Percentiles rank a stretch among this genome's conserved stretches.
Conservation (phyloP, 2,888 invertebrate species). For the Eurytoma adleriae region DNA sequence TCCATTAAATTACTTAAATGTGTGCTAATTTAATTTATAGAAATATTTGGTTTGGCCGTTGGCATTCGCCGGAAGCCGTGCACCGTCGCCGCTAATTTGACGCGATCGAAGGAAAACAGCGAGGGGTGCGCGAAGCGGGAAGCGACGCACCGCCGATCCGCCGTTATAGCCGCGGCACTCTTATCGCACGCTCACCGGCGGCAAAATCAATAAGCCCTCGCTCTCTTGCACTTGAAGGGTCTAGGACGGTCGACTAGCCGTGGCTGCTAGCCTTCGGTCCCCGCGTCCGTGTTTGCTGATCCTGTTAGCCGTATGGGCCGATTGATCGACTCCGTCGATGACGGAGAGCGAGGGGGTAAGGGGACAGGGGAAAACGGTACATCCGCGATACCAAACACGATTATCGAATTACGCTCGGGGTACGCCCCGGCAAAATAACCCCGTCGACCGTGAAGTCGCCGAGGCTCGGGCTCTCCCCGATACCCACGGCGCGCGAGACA, state of each 20-base stretch:
- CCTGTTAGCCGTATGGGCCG: constrained; percentile 35
- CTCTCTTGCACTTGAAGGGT: constrained; percentile 66
- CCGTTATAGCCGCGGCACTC: neutral
- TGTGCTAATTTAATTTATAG: no score
- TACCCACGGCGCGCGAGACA: neutral
- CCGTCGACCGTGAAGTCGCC: neutral
- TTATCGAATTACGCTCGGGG: constrained; percentile 48
- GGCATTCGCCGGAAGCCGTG: no score
- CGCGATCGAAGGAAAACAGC: neutral
- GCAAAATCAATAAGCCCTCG: constrained; percentile 70
- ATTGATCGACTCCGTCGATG: constrained; percentile 32
- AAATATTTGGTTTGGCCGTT: no score
- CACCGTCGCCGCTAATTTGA: neutral
- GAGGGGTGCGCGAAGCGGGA: no score
- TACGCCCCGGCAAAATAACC: constrained; percentile 19
- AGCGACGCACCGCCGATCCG: constrained; percentile 30
- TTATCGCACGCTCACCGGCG: constrained; percentile 46
- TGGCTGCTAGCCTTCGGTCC: constrained; percentile 19
- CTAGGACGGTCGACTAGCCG: constrained; percentile 60
- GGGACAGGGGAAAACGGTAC: constrained; percentile 5
- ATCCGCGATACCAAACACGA: constrained; percentile 40
- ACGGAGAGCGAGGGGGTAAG: neutral
- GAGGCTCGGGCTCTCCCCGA: neutral
- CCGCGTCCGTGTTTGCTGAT: constrained; percentile 50
- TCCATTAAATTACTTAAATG: no score